Percentiles rank a stretch among this genome's conserved stretches.
These are phyloP conservation scores for Incurvaria masculella DNA, from an alignment of 2,888 invertebrate genomes.

Conservation along the genomic window DNA sequence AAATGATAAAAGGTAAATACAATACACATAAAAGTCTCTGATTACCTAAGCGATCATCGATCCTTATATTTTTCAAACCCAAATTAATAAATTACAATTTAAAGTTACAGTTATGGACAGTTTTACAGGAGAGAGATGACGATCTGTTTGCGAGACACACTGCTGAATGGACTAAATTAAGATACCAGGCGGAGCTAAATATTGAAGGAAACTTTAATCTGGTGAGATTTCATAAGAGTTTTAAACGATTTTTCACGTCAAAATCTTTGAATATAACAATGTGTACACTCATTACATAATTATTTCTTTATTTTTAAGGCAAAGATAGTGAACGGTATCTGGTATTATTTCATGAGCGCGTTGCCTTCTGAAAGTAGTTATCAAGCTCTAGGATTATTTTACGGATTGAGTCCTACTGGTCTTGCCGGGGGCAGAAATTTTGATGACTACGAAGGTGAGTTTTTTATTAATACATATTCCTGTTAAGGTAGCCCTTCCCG, in stretches of 20 bases:
- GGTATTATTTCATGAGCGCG: conserved; percentile 57
- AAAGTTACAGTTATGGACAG: conserved; percentile 29
- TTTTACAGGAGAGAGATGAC: conserved; percentile 46
- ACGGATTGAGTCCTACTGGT: conserved; percentile 58
- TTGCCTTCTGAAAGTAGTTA: conserved; percentile 48
- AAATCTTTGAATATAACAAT: neutral
- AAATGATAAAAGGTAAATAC: conserved; percentile 37
- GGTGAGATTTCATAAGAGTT: conserved; percentile 23
- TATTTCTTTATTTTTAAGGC: conserved; percentile 27
- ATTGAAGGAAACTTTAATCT: conserved; percentile 49
- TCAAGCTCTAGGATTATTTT: conserved; percentile 42
- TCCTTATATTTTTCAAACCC: neutral
- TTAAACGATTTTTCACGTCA: conserved; percentile 1
- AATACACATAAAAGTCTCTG: too few species aligned
- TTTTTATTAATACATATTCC: conserved; percentile 1
- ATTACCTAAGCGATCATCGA: too few species aligned
- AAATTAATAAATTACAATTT: conserved; percentile 3
- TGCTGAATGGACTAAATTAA: conserved; percentile 44
- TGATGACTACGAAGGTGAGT: conserved; percentile 46
- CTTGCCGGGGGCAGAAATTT: conserved; percentile 51
- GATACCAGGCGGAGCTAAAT: conserved; percentile 45
- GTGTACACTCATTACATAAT: too few species aligned
- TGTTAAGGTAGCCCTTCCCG: neutral
- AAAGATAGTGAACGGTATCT: conserved; percentile 53
- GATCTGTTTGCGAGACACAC: conserved; percentile 44